phyloP scores from a whole-genome alignment of 1,140 invertebrate genomes.

The Hermatobates lingyangjiaoensis region DNA sequence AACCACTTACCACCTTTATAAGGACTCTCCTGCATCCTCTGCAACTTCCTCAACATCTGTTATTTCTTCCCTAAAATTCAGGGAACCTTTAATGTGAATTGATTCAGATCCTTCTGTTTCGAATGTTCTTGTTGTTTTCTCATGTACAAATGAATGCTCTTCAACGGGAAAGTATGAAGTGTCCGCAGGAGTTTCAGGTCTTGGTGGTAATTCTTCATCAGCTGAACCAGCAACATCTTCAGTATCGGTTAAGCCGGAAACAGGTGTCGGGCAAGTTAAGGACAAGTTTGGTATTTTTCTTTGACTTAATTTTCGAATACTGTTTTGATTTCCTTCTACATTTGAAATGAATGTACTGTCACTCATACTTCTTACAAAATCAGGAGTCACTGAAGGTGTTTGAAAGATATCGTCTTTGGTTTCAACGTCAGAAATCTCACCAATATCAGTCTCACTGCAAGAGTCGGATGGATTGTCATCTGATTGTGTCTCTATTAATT shows the following conservation, averaged over 20 bases:
- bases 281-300: neutral
- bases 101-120: constrained; percentile 26
- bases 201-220: constrained; percentile 2
- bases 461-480: neutral
- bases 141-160: constrained; percentile 25
- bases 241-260: neutral
- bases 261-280: neutral
- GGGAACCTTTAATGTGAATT: constrained; percentile 27
- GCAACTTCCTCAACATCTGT: constrained; percentile 32
- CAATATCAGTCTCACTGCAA: neutral
- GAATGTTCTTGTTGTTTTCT: constrained; percentile 23
- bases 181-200: constrained; percentile 18
- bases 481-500: too few relatives aligned
- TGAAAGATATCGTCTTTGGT: too few relatives aligned
- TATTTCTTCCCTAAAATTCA: constrained; percentile 21
- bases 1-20: too few relatives aligned
- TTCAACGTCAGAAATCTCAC: neutral
- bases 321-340: neutral
- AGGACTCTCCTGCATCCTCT: too few relatives aligned
- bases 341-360: neutral
- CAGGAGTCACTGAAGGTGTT: neutral
- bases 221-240: neutral
- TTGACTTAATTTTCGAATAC: neutral
- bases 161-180: constrained; percentile 13
- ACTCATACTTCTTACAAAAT: neutral